phyloP scores from a whole-genome alignment of 2,888 invertebrate genomes.

The Chalcis sispes region DNA sequence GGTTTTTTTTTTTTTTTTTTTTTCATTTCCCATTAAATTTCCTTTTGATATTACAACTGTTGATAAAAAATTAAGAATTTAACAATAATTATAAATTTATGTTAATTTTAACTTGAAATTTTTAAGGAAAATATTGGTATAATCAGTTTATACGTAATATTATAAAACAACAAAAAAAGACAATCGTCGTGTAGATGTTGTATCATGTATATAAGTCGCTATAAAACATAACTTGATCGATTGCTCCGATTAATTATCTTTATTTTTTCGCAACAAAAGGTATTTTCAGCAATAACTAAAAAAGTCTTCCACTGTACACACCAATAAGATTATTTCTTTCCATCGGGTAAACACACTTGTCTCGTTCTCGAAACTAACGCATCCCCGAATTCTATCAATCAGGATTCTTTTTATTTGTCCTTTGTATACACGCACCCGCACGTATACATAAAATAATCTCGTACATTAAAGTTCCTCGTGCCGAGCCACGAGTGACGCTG shows the following conservation, averaged over 20 bases:
- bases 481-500: neutral
- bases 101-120: too few species aligned
- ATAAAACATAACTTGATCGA: constrained; percentile 15
- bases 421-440: neutral
- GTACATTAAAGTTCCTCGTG: constrained; percentile 23
- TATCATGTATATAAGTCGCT: too few species aligned
- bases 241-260: constrained; percentile 15
- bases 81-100: too few species aligned
- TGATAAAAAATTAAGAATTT: too few species aligned
- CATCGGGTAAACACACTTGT: constrained; percentile 26
- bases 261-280: constrained; percentile 25
- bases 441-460: constrained; percentile 31
- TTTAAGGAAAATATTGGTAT: too few species aligned
- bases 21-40: too few species aligned
- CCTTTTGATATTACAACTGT: too few species aligned
- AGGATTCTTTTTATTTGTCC: constrained; percentile 47
- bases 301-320: neutral
- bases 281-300: constrained; percentile 7
- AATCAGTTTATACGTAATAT: too few species aligned
- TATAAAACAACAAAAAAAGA: too few species aligned
- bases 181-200: too few species aligned
- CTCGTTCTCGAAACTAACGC: neutral
- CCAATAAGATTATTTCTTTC: neutral
- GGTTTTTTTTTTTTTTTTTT: constrained; percentile 1
- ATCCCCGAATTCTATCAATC: constrained; percentile 49